Evolutionary conservation across 1,140 invertebrate species (phyloP).

Genomic region (Brachionus paranguensis): DNA sequence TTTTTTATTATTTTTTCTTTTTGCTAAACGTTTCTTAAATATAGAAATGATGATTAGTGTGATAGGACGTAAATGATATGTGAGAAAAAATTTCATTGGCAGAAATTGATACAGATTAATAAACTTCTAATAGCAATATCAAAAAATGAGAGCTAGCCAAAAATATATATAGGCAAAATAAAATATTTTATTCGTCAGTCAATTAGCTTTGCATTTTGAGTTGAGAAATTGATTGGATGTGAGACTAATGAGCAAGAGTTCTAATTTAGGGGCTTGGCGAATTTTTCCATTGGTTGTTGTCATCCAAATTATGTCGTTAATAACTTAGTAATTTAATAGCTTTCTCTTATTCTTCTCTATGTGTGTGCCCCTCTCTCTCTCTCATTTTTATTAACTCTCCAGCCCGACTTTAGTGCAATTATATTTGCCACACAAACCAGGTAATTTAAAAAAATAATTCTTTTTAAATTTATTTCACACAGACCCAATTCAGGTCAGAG

Average conservation of each 20-base stretch:
- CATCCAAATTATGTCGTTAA: conserved; percentile 26
- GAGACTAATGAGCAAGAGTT: not conserved
- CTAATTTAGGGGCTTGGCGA: not conserved
- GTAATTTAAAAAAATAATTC: not conserved
- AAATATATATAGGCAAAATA: not conserved
- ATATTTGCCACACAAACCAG: conserved; percentile 9
- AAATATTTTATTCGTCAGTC: not conserved
- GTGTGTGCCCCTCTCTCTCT: not conserved
- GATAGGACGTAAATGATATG: conserved; percentile 39
- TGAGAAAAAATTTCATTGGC: conserved; percentile 39
- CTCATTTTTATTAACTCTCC: not conserved
- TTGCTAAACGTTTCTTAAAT: not conserved
- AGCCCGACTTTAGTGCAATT: not conserved
- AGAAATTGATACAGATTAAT: conserved; percentile 29
- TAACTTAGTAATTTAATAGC: conserved; percentile 31
- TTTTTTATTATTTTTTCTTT: not conserved
- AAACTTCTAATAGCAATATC: conserved; percentile 35
- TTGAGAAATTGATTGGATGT: not conserved
- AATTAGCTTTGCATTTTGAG: not conserved
- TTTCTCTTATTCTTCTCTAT: not conserved
- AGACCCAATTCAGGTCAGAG: not conserved
- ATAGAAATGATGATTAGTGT: not conserved
- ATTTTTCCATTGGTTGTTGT: not conserved
- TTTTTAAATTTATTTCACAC: not conserved
- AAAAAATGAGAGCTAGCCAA: not conserved